Base-by-base conservation (phyloP, 2,888 invertebrate species). In the Parelbella ahira region DNA sequence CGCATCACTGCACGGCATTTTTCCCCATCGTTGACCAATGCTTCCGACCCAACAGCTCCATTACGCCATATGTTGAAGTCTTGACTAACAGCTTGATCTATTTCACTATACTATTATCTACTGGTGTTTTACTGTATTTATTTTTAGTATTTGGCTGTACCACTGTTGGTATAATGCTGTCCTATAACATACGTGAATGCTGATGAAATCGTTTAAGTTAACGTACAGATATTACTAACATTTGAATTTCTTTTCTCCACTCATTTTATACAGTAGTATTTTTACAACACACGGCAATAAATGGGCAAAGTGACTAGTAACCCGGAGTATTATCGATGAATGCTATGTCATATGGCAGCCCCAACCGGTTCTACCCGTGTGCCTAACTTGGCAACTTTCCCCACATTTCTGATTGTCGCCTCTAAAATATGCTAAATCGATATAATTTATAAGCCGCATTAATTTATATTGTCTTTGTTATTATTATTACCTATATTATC, bases 311-410 rank as follows among this genome's bases (percentile, higher is more conserved):
- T 51, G 48, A 53, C 55, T 57, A 60, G 56, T 60, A 65, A 60
- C 61, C 62, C 59, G 68, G 72, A 72, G 68, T 61, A 63, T 68
- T 68, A 69, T 60, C 61, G 60, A 66, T 67, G 62, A 64, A 57
- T 54, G 59, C 48, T 53, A 54, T 60, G 72, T 70, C 69, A 72
- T 65, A 68, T 68, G 68, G 60, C 56, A 42, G 54, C 48, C 49
- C 24, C 38, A 71, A 80, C 80, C 77, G 74, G 81, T 80, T 78
- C 19, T 48, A 46, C 28, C 37, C 47, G 54, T 56, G 57, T 55
- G 63, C 59, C 62, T 67, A 65, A 69, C 68, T 61, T 68, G 57
- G 58, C 63, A 68, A 80, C 81, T 81, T 81, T 80, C 78, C 69
- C 72, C 47, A 62, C 46, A 53, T 63, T 64, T 60, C 61, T 52